phyloP scores from a whole-genome alignment of 2,888 invertebrate genomes.

The Brachyopa scutellaris region DNA sequence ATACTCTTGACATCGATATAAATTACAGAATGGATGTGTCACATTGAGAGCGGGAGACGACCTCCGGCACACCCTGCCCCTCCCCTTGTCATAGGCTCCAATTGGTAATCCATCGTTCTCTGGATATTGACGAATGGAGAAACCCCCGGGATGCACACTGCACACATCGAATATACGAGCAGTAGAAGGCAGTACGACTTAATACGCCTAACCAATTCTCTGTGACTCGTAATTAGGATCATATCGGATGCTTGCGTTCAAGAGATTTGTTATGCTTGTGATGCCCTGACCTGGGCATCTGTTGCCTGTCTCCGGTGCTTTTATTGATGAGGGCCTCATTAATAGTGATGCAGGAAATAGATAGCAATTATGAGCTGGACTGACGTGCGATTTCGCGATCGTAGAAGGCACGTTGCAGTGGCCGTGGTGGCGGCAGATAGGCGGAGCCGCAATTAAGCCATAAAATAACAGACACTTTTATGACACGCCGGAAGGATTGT shows the following conservation, averaged over 20 bases:
- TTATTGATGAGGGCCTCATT: constrained; percentile 69
- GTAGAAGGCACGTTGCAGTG: constrained; percentile 49
- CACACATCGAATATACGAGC: neutral
- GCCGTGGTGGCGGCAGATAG: constrained; percentile 30
- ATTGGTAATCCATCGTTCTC: constrained; percentile 62
- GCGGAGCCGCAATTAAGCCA: constrained; percentile 65
- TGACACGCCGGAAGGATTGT: constrained; percentile 72
- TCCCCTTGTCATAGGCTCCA: constrained; percentile 18
- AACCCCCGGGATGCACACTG: constrained; percentile 27
- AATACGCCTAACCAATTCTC: constrained; percentile 58
- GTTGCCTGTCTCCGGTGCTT: constrained; percentile 59
- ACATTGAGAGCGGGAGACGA: constrained; percentile 37
- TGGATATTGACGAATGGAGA: constrained; percentile 67
- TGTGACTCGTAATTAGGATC: constrained; percentile 66
- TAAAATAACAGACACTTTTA: constrained; percentile 72
- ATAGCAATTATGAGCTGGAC: constrained; percentile 55
- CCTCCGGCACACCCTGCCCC: constrained; percentile 16
- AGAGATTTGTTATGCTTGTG: constrained; percentile 68
- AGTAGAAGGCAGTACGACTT: constrained; percentile 46
- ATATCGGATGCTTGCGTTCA: constrained; percentile 63
- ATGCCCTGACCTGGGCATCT: constrained; percentile 58
- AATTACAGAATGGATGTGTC: constrained; percentile 66
- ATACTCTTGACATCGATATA: constrained; percentile 72
- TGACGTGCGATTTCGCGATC: constrained; percentile 52
- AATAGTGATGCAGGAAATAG: constrained; percentile 56